Base-by-base conservation (phyloP, 2,113 vertebrate genomes). In the Thermophis baileyi region DNA sequence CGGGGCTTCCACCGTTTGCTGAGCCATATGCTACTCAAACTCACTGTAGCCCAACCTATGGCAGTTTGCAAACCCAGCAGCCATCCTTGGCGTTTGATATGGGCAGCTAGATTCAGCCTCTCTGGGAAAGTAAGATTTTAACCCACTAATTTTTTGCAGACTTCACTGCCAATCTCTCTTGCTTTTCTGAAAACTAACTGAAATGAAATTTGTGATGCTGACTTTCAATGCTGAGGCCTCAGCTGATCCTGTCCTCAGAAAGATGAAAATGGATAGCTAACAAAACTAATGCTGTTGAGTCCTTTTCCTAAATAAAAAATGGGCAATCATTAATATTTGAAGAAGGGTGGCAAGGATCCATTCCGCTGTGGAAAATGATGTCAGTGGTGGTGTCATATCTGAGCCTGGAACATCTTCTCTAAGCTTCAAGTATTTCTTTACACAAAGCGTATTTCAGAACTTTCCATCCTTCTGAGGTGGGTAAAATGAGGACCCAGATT, bases 101-200 rank as follows among this genome's bases (percentile, higher is more conserved):
- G 46, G 24, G 88, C 81, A 90, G 89, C 74, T 63, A 40, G n/a
- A 63, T 63, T 63, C 54, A 87, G 46, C 46, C 74, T 63, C 47
- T 90, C 27, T 85, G 46, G 6, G 46, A 16, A 85, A 25, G 50
- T 63, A 69, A 51, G 50, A 60, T 35, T 86, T 60, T 93, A 93
- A 93, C 74, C 46, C 74, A 90, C 81, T 93, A 90, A 63, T 25
- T n/a, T 87, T 63, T 90, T 81, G 35, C 50, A 49, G 40, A 88
- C 47, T 49, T 87, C 50, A 87, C 14, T 20, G 47, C 92, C 90
- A 93, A 87, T n/a, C 47, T 55, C 40, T 93, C 35, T 90, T 90
- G 81, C 54, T 90, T 90, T 90, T 40, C 81, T 11, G 9, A 8
- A 50, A 81, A 54, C 40, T 60, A 90, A 93, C n/a, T 14, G 24